A percentile compares a stretch with the other conserved stretches of the same genome.
phyloP scores from a whole-genome alignment of 2,113 vertebrate genomes.

The Pelecanoides urinatrix region DNA sequence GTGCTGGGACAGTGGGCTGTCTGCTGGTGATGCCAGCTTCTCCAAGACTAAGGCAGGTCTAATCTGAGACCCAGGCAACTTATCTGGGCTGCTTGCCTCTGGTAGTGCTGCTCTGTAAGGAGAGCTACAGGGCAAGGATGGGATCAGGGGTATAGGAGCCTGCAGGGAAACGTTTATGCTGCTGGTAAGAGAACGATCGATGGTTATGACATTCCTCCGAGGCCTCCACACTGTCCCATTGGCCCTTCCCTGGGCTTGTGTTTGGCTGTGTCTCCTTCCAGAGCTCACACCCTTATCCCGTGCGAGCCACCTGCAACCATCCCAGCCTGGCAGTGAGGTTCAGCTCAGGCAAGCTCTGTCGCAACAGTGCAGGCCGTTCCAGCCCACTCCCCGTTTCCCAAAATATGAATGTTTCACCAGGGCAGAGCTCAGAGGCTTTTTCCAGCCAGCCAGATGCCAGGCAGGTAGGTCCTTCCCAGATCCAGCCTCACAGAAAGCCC shows the following conservation, averaged over 20 bases:
- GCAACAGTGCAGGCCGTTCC: not conserved
- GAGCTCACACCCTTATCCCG: not conserved
- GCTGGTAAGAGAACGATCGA: not conserved
- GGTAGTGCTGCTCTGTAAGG: not conserved
- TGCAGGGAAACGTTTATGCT: not conserved
- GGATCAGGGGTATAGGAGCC: not conserved
- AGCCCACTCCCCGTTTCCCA: not conserved
- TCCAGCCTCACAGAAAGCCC: not conserved
- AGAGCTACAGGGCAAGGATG: not conserved
- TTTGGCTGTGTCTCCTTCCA: not conserved
- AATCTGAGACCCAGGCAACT: not conserved
- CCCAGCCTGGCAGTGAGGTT: not conserved
- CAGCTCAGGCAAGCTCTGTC: not conserved
- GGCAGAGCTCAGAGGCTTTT: not conserved
- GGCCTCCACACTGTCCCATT: not conserved
- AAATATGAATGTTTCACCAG: not conserved
- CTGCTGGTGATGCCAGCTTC: not conserved
- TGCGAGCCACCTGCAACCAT: not conserved
- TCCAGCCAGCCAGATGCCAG: not conserved
- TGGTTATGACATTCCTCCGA: not conserved
- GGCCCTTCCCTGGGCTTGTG: not conserved
- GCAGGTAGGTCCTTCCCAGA: not conserved
- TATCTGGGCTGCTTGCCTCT: fast-evolving
- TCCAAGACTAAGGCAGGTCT: not conserved
- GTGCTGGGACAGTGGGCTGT: constrained; percentile 3